These are phyloP conservation scores for Tenebrio molitor DNA, from an alignment of 1,140 invertebrate species.

Conservation along the genomic window DNA sequence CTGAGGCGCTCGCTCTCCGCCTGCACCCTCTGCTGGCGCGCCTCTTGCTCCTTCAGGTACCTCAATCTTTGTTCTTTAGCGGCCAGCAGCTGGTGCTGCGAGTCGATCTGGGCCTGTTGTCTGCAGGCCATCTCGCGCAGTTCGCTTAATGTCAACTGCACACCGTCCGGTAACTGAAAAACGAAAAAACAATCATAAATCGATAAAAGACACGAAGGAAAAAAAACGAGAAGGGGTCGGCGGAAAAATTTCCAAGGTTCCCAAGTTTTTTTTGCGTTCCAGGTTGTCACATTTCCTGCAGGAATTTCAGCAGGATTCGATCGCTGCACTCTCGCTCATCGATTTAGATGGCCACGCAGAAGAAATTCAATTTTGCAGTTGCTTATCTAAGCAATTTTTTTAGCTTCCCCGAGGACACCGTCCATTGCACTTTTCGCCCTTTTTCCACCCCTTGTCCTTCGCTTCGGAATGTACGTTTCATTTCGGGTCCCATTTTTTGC, in stretches of 20 bases:
- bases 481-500: no score
- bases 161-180: constrained; percentile 86
- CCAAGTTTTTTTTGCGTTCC: no score
- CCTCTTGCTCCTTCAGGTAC: constrained; percentile 94
- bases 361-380: no score
- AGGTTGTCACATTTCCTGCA: no score
- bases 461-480: no score
- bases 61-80: constrained; percentile 94
- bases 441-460: no score
- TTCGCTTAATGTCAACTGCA: constrained; percentile 90
- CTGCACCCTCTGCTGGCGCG: constrained; percentile 84
- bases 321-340: no score
- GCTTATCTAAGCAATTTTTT: no score
- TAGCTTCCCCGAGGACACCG: no score
- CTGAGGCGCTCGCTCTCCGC: constrained; percentile 90
- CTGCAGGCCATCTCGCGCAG: constrained; percentile 95
- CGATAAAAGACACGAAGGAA: not conserved
- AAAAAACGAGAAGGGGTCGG: not conserved
- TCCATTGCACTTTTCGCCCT: no score
- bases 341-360: no score
- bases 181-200: constrained; percentile 50
- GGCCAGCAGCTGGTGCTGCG: constrained; percentile 89
- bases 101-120: constrained; percentile 96
- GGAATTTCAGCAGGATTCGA: no score
- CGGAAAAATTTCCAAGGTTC: not conserved